These are phyloP conservation scores for Bombus huntii DNA, from an alignment of 1,140 invertebrate genomes.

Conservation along the genomic window DNA sequence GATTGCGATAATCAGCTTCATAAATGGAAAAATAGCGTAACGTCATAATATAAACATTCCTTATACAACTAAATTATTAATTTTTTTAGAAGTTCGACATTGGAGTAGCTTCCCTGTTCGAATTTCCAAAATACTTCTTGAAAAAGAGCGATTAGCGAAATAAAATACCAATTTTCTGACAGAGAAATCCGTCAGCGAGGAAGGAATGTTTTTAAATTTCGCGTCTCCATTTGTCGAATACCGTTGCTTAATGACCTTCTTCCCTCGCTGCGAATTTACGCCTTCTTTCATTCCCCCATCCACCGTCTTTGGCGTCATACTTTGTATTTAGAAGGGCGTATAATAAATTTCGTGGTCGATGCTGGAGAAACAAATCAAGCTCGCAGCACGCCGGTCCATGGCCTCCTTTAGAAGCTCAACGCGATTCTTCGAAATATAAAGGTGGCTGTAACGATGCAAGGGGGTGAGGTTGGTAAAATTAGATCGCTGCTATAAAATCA, in stretches of 20 bases:
- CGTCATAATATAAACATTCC: too few species aligned
- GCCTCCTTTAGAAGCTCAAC: background rate
- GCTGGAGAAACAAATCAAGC: constrained; percentile 12
- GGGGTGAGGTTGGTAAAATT: constrained; percentile 2
- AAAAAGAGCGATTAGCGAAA: background rate
- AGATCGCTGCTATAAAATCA: constrained; percentile 29
- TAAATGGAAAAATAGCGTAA: background rate
- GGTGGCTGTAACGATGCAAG: too few species aligned
- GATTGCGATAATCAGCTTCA: background rate
- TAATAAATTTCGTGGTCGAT: constrained; percentile 14
- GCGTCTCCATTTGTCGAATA: constrained; percentile 3
- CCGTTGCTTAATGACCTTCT: background rate
- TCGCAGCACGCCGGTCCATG: background rate
- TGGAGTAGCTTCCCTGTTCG: fast-evolving
- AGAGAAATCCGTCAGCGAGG: background rate
- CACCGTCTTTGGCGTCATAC: too few species aligned
- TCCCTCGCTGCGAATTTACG: background rate
- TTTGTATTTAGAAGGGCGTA: constrained; percentile 15
- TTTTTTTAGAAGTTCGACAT: too few species aligned
- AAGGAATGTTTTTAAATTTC: background rate
- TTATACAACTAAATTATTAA: too few species aligned
- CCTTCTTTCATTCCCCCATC: too few species aligned
- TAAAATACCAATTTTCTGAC: background rate
- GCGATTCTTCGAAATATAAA: constrained; percentile 2
- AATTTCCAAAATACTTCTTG: background rate